These are phyloP conservation scores for Porites lobata DNA, from an alignment of 92 coral and sea anemone genomes.

Conservation along the genomic window DNA sequence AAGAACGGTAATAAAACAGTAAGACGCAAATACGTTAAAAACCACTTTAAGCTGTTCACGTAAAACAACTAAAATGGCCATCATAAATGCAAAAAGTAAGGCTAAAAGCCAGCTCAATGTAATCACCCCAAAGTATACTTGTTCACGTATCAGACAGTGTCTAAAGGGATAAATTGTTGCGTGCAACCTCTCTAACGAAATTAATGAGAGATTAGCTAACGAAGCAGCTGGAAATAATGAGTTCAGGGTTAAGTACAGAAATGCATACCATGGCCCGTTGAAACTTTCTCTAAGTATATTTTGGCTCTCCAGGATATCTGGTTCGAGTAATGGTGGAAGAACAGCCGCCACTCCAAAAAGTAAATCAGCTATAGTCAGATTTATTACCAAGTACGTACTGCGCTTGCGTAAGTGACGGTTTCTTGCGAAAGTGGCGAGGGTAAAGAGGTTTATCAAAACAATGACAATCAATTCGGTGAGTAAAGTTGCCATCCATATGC, in stretches of 20 bases:
- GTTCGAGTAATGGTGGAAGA: background rate
- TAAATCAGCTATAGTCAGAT: slow-evolving; percentile 23
- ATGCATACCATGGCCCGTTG: too few relatives aligned
- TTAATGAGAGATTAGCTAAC: background rate
- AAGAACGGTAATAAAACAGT: background rate
- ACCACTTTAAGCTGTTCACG: background rate
- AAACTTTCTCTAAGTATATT: background rate
- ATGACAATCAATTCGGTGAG: slow-evolving; percentile 5
- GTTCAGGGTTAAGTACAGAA: background rate
- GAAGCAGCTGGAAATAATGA: background rate
- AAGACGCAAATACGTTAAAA: background rate
- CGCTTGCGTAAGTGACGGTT: slow-evolving; percentile 23
- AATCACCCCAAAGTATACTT: background rate
- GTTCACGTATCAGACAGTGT: background rate
- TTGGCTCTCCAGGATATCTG: background rate
- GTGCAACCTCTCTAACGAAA: slow-evolving; percentile 3
- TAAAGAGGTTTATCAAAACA: background rate
- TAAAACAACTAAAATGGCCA: background rate
- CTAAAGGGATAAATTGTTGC: background rate
- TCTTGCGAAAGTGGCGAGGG: background rate
- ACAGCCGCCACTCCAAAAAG: background rate
- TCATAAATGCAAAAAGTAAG: background rate
- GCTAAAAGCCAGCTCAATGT: background rate
- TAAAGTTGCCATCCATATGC: background rate
- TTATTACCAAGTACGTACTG: slow-evolving; percentile 12